Evolutionary conservation across 2,113 vertebrate species (phyloP).

Genomic region (Centropristis striata): DNA sequence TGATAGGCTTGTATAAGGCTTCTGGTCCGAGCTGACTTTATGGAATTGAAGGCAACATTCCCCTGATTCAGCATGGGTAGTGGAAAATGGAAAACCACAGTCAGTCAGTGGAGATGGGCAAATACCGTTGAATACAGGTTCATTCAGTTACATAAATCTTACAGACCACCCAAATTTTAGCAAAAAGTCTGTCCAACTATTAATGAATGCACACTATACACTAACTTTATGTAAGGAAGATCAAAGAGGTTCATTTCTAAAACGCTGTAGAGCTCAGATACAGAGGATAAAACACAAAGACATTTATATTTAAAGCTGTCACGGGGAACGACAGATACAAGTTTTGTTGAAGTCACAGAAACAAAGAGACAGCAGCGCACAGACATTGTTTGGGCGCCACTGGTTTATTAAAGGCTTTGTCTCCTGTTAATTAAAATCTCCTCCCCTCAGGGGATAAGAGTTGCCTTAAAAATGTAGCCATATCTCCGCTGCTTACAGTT

Average conservation of each 20-base stretch:
- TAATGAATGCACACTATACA: slow-evolving; percentile 39
- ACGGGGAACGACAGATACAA: neutral
- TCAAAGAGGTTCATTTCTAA: slow-evolving; percentile 17
- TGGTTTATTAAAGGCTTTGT: slow-evolving; percentile 64
- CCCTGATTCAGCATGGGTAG: slow-evolving; percentile 13
- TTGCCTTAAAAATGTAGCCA: slow-evolving; percentile 35
- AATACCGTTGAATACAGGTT: slow-evolving; percentile 37
- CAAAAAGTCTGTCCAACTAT: neutral
- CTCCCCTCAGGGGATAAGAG: slow-evolving; percentile 55
- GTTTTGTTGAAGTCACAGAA: neutral
- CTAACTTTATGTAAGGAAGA: neutral
- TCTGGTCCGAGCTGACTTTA: slow-evolving; percentile 36
- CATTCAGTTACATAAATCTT: slow-evolving; percentile 53
- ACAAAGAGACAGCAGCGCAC: slow-evolving; percentile 2
- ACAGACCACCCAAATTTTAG: slow-evolving; percentile 58
- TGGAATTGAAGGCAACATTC: slow-evolving; percentile 57
- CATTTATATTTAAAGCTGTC: neutral
- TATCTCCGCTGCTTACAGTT: slow-evolving; percentile 40
- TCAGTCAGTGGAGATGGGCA: slow-evolving; percentile 34
- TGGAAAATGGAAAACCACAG: slow-evolving; percentile 65
- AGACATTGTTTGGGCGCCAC: slow-evolving; percentile 37
- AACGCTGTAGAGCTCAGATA: neutral
- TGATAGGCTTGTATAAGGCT: slow-evolving; percentile 6
- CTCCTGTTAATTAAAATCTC: slow-evolving; percentile 71
- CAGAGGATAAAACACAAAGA: neutral